phyloP scores from a whole-genome alignment of 2,888 invertebrate genomes.

The Merodon equestris region DNA sequence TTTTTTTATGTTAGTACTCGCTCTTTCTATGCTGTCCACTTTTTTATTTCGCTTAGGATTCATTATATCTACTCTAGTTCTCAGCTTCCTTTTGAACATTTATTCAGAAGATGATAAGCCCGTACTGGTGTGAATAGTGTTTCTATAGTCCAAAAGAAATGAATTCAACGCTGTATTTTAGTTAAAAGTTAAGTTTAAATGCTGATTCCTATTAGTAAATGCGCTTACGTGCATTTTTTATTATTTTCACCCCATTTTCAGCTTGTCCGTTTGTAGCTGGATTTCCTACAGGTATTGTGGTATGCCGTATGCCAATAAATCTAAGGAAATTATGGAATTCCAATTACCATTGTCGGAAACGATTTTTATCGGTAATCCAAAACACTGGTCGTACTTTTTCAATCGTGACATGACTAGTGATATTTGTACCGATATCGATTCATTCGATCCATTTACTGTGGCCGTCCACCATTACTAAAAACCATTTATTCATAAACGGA shows the following conservation, averaged over 20 bases:
- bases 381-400: too few relatives aligned
- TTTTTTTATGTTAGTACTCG: constrained; percentile 11
- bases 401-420: too few relatives aligned
- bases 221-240: constrained; percentile 13
- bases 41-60: constrained; percentile 19
- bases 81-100: constrained; percentile 22
- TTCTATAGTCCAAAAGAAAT: too few relatives aligned
- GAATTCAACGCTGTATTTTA: not conserved
- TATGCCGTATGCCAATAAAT: constrained; percentile 47
- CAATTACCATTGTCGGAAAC: constrained; percentile 68
- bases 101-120: too few relatives aligned
- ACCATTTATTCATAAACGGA: too few relatives aligned
- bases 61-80: constrained; percentile 25
- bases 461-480: too few relatives aligned
- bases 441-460: too few relatives aligned
- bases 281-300: constrained; percentile 35
- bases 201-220: not conserved
- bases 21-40: not conserved
- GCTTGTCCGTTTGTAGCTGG: too few relatives aligned
- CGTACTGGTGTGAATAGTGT: too few relatives aligned
- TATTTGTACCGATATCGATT: too few relatives aligned
- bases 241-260: constrained; percentile 25
- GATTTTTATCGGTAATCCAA: constrained; percentile 68
- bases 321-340: constrained; percentile 62
- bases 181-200: too few relatives aligned